These are phyloP conservation scores for Drosophila triauraria DNA, from an alignment of 1,140 invertebrate species.

Conservation along the genomic window DNA sequence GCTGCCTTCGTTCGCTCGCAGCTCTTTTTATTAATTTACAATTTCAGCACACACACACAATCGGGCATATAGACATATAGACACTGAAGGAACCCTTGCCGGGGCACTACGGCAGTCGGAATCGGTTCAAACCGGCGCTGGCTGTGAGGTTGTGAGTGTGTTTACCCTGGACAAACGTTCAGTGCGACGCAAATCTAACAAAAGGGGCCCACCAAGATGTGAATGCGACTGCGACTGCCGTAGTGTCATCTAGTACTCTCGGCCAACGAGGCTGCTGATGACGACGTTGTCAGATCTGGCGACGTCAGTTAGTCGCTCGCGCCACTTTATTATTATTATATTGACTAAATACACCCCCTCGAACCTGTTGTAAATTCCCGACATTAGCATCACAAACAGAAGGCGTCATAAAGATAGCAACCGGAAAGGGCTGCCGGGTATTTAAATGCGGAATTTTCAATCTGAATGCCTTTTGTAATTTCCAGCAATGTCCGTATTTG, in stretches of 20 bases:
- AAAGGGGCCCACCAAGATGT: slow-evolving; percentile 33
- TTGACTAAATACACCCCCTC: slow-evolving; percentile 34
- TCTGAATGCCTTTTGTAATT: background rate
- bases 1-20: slow-evolving; percentile 41
- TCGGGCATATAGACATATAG: slow-evolving; percentile 13
- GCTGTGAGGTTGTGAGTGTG: slow-evolving; percentile 29
- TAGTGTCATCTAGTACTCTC: slow-evolving; percentile 32
- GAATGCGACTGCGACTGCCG: slow-evolving; percentile 13
- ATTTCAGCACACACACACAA: slow-evolving; percentile 61
- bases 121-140: slow-evolving; percentile 73
- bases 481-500: background rate
- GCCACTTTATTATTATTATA: slow-evolving; percentile 35
- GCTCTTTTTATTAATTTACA: slow-evolving; percentile 77
- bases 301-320: slow-evolving; percentile 51
- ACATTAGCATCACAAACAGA: slow-evolving; percentile 29
- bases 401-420: slow-evolving; percentile 14
- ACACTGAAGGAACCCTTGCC: slow-evolving; percentile 39
- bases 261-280: slow-evolving; percentile 29
- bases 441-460: background rate
- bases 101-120: slow-evolving; percentile 54
- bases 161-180: slow-evolving; percentile 66
- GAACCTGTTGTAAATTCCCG: slow-evolving; percentile 32
- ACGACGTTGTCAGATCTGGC: slow-evolving; percentile 33
- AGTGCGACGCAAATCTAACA: slow-evolving; percentile 78
- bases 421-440: background rate